Percentiles rank a stretch among this genome's conserved stretches.
These are phyloP conservation scores for Chrysemys picta DNA, from an alignment of 2,113 vertebrate genomes.

Conservation along the genomic window DNA sequence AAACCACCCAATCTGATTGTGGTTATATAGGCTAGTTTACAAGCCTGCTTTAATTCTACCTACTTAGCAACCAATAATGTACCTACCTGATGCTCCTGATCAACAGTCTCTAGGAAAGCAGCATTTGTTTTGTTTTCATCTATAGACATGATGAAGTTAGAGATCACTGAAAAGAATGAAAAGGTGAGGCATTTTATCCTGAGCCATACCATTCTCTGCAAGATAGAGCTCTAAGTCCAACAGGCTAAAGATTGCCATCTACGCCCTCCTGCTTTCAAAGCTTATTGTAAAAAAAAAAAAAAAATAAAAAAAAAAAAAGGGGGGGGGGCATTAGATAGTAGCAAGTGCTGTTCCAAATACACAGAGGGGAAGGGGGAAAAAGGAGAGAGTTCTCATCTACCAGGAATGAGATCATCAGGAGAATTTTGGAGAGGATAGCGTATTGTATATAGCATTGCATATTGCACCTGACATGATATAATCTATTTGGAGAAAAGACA, in stretches of 20 bases:
- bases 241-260: not conserved
- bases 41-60: not conserved
- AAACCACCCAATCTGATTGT: not conserved
- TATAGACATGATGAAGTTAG: not conserved
- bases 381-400: not conserved
- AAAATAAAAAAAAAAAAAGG: no score
- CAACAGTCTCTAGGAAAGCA: not conserved
- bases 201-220: not conserved
- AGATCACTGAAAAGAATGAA: not conserved
- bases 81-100: not conserved
- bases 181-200: not conserved
- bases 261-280: not conserved
- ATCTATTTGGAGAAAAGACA: not conserved
- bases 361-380: not conserved
- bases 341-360: not conserved
- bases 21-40: not conserved
- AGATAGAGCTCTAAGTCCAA: not conserved
- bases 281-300: not conserved
- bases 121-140: not conserved
- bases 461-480: not conserved
- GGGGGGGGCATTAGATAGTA: not conserved
- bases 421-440: not conserved
- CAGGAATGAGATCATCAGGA: not conserved
- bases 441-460: no score
- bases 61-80: not conserved